Percentiles rank a stretch among this genome's conserved stretches.
phyloP scores from a whole-genome alignment of 1,140 invertebrate genomes.

The Nomia melanderi region DNA sequence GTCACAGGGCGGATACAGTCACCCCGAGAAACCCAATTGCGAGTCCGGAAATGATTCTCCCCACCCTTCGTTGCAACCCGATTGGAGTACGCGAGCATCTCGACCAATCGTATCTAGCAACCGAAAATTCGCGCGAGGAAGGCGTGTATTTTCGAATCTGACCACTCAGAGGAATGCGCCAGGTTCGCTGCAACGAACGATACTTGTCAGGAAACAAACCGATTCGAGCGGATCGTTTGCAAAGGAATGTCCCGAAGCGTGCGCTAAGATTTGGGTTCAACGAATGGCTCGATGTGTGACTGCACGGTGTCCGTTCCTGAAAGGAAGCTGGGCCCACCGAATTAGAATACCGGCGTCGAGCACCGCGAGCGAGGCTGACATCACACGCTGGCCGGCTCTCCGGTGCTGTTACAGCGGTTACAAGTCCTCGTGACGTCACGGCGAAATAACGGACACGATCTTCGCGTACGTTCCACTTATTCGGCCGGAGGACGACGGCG shows the following conservation, averaged over 20 bases:
- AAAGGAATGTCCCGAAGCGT: too few species aligned
- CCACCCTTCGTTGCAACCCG: too few species aligned
- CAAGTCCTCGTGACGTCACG: conserved; percentile 61
- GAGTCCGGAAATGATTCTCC: too few species aligned
- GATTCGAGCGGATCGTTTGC: too few species aligned
- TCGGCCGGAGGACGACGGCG: conserved; percentile 28
- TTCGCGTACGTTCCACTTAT: conserved; percentile 66
- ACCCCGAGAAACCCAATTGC: too few species aligned
- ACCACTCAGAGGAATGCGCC: too few species aligned
- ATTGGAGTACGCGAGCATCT: too few species aligned
- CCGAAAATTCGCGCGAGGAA: too few species aligned
- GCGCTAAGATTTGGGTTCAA: background rate
- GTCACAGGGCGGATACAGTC: too few species aligned
- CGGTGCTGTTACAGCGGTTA: conserved; percentile 52
- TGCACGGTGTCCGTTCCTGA: background rate
- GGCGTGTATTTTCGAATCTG: too few species aligned
- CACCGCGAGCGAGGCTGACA: conserved; percentile 33
- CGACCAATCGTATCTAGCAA: too few species aligned
- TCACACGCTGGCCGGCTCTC: conserved; percentile 5
- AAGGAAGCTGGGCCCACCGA: background rate
- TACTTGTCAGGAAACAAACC: background rate
- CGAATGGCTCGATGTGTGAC: background rate
- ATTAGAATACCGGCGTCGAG: conserved; percentile 36
- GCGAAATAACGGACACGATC: conserved; percentile 69
- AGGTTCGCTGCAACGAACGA: too few species aligned